Evolutionary conservation across 2,888 invertebrate genomes (phyloP), one percentile per base, ranked within the genome.

Genomic region (Drosophila flavopinicola): DNA sequence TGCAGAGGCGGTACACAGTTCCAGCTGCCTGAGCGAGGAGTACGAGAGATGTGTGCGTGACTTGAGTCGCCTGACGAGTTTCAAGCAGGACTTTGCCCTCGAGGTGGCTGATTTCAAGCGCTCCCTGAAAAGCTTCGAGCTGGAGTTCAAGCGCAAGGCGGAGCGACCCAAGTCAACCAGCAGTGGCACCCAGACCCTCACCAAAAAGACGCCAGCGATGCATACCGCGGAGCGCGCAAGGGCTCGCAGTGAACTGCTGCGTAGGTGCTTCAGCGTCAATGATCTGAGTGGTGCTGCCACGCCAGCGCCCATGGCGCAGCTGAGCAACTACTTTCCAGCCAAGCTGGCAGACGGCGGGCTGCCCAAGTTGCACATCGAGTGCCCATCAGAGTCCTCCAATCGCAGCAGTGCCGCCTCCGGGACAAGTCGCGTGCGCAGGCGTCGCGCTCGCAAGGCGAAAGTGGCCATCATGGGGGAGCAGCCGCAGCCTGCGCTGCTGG

Each of bases 211-310:
- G 11, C 69, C 74, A 2, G 66, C 32, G 2, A 63, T 51, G 63
- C 80, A 54, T 17, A 83, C 56, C 4, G 63, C 47, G 25, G 75
- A 53, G n/a, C 74, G 76, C 0, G 78, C 82, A 15, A 85, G 78
- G 25, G 68, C 56, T n/a, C 66, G 80, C 0, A 78, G 78, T 11
- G 85, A 86, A 23, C 52, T 60, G 35, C 58, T 90, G 5, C 80
- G 77, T 2, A 87, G 89, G 63, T 82, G 80, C 3, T 84, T 84
- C 6, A 90, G 90, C 11, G 83, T 85, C 29, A 88, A 90, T 24
- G 90, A 90, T 65, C 56, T 90, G 6, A 66, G 39, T 13, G 52
- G 25, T n/a, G 29, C 20, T 30, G 30, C 5, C 1, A 15, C 7
- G 4, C 10, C 49, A 1, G 7, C 39, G 1, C 24, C 33, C 1